Base-by-base conservation (phyloP, 2,113 vertebrate genomes). In the Panurus biarmicus region DNA sequence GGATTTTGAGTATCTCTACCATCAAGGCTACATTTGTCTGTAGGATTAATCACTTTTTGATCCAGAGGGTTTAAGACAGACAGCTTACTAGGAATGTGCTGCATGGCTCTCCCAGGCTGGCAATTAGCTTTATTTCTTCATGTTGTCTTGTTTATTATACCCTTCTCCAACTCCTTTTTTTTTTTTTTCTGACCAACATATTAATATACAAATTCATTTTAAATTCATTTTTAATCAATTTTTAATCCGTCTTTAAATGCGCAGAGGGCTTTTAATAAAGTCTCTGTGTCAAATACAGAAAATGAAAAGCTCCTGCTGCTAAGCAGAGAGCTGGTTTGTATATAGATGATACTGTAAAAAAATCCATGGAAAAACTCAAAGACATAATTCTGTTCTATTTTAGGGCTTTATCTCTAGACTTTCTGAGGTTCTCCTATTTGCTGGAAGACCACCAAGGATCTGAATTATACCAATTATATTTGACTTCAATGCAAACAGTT, bases 31-130 rank as follows among this genome's bases (percentile, higher is more conserved):
- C 93, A 88, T 95, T 90, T 95, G 95, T 94, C 94, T 93, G 93
- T 28, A 84, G 94, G 95, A 96, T 94, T 96, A 97, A 97, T 95
- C 96, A 93, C 94, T 95, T 97, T 96, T 95, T 96, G 96, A 97
- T 97, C 96, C 89, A 87, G 87, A 90, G 95, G 93, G 94, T 96
- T 96, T 96, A 96, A 96, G 91, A 90, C 86, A 93, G 96, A 90
- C 92, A 90, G 95, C 93, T 96, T 95, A 95, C 85, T 95, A 94
- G 85, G 44, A 95, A 82, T 86, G 82, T 54, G 76, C 92, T 4
- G 69, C 82, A 56, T 57, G 33, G 61, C 61, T 93, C 85, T 96
- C 85, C 95, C 93, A 81, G 28, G 82, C 93, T 92, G 72, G 90
- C 92, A 96, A 94, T 94, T 95, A 96, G 85, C 96, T 92, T 84